These are phyloP conservation scores for Schlechtendalia chinensis DNA, from an alignment of 1,140 invertebrate species.

Conservation along the genomic window DNA sequence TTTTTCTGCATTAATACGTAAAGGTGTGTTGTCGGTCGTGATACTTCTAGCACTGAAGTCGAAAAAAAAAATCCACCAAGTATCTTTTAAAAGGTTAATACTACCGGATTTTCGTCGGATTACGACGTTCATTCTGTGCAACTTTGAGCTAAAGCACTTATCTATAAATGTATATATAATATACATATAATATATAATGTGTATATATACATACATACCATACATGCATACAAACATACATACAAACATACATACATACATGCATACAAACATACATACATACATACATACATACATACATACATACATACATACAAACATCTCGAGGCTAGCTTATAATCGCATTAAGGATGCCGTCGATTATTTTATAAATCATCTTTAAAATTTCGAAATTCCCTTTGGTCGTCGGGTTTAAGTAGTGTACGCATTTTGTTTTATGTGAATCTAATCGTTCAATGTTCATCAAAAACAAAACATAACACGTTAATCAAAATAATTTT, in stretches of 20 bases:
- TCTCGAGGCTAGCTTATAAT: slow-evolving; percentile 1
- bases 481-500: background rate
- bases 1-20: background rate
- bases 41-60: background rate
- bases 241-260: too few relatives aligned
- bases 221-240: too few relatives aligned
- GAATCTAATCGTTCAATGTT: background rate
- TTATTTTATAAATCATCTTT: slow-evolving; percentile 13
- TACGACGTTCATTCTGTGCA: slow-evolving; percentile 11
- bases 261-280: too few relatives aligned
- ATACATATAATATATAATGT: too few relatives aligned
- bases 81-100: background rate
- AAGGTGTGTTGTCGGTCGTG: background rate
- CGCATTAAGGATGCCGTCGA: background rate
- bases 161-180: too few relatives aligned
- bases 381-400: background rate
- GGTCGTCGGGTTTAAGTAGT: background rate
- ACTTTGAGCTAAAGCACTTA: slow-evolving; percentile 23
- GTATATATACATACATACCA: too few relatives aligned
- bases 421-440: background rate
- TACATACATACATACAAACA: too few relatives aligned
- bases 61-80: background rate
- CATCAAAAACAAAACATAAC: background rate
- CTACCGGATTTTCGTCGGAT: slow-evolving; percentile 1
- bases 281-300: too few relatives aligned